Evolutionary conservation across 2,888 invertebrate genomes (phyloP), one percentile per base, ranked within the genome.

Genomic region (Xestia sexstrigata): DNA sequence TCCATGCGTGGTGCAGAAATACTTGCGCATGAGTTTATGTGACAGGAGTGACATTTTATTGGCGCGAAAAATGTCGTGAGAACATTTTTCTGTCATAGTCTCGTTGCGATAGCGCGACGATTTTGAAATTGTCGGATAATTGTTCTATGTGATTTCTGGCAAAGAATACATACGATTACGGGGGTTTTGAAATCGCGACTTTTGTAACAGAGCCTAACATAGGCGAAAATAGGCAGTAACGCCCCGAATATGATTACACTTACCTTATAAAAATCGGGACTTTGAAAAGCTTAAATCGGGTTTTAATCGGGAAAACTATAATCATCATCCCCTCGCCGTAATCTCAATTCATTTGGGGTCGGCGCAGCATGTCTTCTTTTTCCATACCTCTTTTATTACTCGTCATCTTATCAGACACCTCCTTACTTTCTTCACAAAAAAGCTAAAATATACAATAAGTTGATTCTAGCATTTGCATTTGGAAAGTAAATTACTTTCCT

Each of bases 51-150:
- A 84, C 86, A 87, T 87, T 87, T 86, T 79, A 79, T 45, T 76
- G 58, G 26, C 71, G 66, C 60, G 78, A 78, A 79, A 84, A 76
- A 86, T 87, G 76, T 69, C 86, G 84, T 87, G 88, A 79, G 88
- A 87, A 87, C 80, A 80, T 86, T 78, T 62, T 85, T 76, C 65
- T 65, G 23, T 58, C 65, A 35, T 65, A 60, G 60, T 62, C 67
- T 78, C n/a, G 67, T 75, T 75, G 66, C 71, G 35, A 45, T 68
- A 78, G 1, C 1, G 23, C 7, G n/a, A 69, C 30, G 68, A 78
- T 78, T 83, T 83, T 72, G 78, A 70, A 84, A 84, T 85, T 55
- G 30, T 55, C 4, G 7, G 58, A 70, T 69, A 82, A 78, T 73
- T 80, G 76, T 58, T 76, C 70, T 58, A 20, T 68, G 67, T 82